Evolutionary conservation across 2,113 vertebrate genomes (phyloP), one percentile per base, ranked within the genome.

Genomic region (Gallinago media): DNA sequence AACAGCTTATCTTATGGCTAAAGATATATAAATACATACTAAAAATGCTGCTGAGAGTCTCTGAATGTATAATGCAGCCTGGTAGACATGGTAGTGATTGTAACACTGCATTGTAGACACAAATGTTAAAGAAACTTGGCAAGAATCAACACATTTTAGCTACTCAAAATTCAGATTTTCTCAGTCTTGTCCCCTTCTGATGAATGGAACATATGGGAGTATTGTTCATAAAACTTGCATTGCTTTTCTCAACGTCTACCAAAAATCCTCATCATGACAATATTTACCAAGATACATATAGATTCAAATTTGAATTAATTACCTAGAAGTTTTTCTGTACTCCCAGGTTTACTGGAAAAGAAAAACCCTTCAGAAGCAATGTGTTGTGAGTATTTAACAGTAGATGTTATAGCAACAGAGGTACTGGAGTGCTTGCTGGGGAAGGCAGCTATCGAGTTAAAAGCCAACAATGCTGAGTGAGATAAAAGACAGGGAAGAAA

Each of bases 121-220:
- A 97, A 95, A 96, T 94, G 92, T 95, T 96, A 96, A 97, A 96
- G 90, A 95, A 96, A 96, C 93, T 96, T 96, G 91, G 93, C 96
- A 97, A 94, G 94, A 96, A 94, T 63, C 50, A 93, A 81, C 87
- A 94, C 80, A 44, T 95, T 94, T 88, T 62, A 95, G 89, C 94
- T 96, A 77, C 92, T 97, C 94, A 96, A 95, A 96, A 97, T 97
- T 96, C 96, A 95, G 89, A 95, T 94, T 96, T 94, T 97, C 94
- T 97, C 94, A 97, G 92, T 85, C 93, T 96, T 97, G 96, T 96
- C 96, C 88, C 71, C 55, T 96, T 93, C 96, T 94, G 94, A 97
- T 97, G 96, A 97, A 97, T 96, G 94, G 89, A 97, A 97, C 96
- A 97, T 97, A 97, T 96, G 95, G 95, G 63, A 96, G 96, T 92